Base-by-base conservation (phyloP, 2,113 vertebrate genomes). In the Sebastes fasciatus region DNA sequence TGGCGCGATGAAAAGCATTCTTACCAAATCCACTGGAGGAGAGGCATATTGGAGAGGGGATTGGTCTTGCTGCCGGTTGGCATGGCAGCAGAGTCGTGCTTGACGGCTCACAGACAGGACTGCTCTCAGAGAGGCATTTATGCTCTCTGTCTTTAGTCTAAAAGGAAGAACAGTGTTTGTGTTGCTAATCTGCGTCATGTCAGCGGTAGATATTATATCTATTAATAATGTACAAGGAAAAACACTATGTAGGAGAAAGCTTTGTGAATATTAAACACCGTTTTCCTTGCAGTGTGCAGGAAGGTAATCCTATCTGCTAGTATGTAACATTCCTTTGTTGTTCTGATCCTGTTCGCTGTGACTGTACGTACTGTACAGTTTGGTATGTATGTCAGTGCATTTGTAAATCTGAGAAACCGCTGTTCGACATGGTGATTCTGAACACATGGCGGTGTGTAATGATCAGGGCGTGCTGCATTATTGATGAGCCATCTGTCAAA, bases 401-500 rank as follows among this genome's bases (percentile, higher is more conserved):
- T 87, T 86, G 83, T 91, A 71, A 87, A 88, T 88, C 58, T 48
- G 73, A 74, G 83, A 81, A 88, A 85, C 77, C 57, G 74, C 87
- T 84, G 89, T 90, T 87, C 12, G 58, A 86, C 89, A 83, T 26
- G 77, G 66, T 77, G 82, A 60, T 76, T 80, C 55, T 85, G 86
- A 85, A 71, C 90, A 89, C 85, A 90, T 82, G 92, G 83, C 14
- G 48, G 79, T 77, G 82, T 89, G 88, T 89, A 89, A 89, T 86
- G 91, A 94, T 91, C 77, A 89, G 80, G 64, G 54, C 19, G 5
- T 82, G 61, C 55, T 94, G 86, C 84, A 92, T 95, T 93, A 95
- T 93, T 86, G 82, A 95, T 94, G 86, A 92, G 60, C 88, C 91
- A 93, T 93, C 89, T 94, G 93, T 92, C 89, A 72, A 51, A 34